These are phyloP conservation scores for Papilio polyxenes DNA, from an alignment of 1,140 invertebrate genomes.

Conservation along the genomic window DNA sequence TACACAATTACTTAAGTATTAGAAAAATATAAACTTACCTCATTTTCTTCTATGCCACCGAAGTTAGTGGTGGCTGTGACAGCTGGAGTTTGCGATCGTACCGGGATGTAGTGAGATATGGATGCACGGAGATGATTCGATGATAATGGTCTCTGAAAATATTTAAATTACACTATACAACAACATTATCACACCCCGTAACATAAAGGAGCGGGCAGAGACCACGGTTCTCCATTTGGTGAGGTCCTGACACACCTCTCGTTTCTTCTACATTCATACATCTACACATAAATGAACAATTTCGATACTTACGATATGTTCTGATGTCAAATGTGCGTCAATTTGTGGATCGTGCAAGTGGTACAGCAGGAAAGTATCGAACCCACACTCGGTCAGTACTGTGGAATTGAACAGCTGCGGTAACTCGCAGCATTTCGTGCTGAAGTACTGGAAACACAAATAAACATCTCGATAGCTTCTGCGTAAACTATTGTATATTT, in stretches of 20 bases:
- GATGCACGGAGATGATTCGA: background rate
- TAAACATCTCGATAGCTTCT: too few species aligned
- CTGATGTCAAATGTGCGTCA: constrained; percentile 7
- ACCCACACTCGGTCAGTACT: constrained; percentile 55
- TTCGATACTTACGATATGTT: background rate
- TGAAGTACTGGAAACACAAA: constrained; percentile 64
- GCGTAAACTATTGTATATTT: too few species aligned
- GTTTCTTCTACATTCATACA: too few species aligned
- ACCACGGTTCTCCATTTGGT: too few species aligned
- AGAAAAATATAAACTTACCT: constrained; percentile 2
- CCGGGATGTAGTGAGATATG: background rate
- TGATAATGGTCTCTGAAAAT: constrained; percentile 12
- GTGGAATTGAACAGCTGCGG: constrained; percentile 53
- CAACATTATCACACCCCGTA: too few species aligned
- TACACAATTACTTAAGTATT: too few species aligned
- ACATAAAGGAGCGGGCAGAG: too few species aligned
- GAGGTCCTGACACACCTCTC: too few species aligned
- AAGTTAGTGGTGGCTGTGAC: background rate
- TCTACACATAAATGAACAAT: background rate
- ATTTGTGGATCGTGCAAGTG: constrained; percentile 42
- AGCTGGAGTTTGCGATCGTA: background rate
- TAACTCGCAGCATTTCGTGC: constrained; percentile 62
- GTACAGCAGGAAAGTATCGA: constrained; percentile 54
- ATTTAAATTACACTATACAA: background rate
- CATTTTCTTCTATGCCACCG: constrained; percentile 31